Percentiles rank a stretch among this genome's conserved stretches.
These are phyloP conservation scores for Hydropotes inermis DNA, from an alignment of 2,113 vertebrate species.

Conservation along the genomic window DNA sequence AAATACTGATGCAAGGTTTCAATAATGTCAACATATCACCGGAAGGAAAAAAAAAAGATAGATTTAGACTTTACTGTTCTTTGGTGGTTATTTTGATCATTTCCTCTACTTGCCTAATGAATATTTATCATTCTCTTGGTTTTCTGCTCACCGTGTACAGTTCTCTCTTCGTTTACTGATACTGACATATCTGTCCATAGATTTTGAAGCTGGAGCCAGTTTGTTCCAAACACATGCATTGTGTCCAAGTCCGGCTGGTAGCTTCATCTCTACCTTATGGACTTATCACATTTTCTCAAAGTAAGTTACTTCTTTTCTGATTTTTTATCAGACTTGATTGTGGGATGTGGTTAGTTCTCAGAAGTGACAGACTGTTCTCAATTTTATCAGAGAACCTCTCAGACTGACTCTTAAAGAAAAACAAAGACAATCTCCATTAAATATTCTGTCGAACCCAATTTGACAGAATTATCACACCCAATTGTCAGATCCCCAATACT, in stretches of 20 bases:
- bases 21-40: background rate
- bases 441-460: background rate
- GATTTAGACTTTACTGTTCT: background rate
- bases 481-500: background rate
- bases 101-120: slow-evolving; percentile 8
- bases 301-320: slow-evolving; percentile 30
- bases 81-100: slow-evolving; percentile 13
- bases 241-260: background rate
- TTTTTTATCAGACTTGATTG: slow-evolving; percentile 29
- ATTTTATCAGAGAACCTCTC: slow-evolving; percentile 7
- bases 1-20: slow-evolving; percentile 9
- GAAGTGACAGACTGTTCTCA: slow-evolving; percentile 29
- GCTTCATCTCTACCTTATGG: background rate
- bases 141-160: background rate
- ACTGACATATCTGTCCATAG: background rate
- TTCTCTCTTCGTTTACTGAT: background rate
- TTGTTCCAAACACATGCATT: background rate
- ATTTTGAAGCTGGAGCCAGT: background rate
- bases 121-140: background rate
- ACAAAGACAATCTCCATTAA: background rate
- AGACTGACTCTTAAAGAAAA: background rate
- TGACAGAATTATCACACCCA: background rate
- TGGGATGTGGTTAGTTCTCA: slow-evolving; percentile 52
- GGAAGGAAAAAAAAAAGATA: background rate
- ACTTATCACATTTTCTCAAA: background rate